Conservation (phyloP, 1,140 invertebrate species). For the Aporrectodea caliginosa region DNA sequence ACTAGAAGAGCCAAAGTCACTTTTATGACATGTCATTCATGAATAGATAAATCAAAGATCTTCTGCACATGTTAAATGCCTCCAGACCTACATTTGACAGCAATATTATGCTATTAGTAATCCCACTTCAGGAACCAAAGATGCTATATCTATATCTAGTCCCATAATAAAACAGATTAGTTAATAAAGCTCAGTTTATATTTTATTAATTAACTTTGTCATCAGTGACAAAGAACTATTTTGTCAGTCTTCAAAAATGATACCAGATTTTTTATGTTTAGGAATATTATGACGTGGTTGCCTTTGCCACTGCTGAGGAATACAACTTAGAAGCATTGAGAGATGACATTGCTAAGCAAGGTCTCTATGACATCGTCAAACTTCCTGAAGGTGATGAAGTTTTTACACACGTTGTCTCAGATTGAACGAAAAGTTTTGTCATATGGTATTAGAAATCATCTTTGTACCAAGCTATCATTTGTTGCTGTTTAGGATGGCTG, state of each 20-base stretch:
- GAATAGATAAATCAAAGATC: no score
- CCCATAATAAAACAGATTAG: no score
- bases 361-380: neutral
- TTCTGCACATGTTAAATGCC: no score
- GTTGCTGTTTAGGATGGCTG: no score
- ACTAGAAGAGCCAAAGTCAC: no score
- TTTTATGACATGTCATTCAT: no score
- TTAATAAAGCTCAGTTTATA: neutral
- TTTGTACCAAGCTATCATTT: no score
- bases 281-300: neutral
- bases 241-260: neutral
- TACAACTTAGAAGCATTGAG: neutral
- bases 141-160: neutral
- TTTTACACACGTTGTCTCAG: no score
- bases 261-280: neutral
- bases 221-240: neutral
- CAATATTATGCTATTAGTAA: neutral
- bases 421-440: no score
- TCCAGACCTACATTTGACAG: no score
- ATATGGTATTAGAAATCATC: no score
- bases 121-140: neutral
- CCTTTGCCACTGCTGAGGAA: neutral
- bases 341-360: neutral
- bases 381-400: neutral
- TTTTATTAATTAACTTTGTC: neutral